These are phyloP conservation scores for Palythoa heliodiscus DNA, from an alignment of 92 coral and sea anemone species.

Conservation along the genomic window DNA sequence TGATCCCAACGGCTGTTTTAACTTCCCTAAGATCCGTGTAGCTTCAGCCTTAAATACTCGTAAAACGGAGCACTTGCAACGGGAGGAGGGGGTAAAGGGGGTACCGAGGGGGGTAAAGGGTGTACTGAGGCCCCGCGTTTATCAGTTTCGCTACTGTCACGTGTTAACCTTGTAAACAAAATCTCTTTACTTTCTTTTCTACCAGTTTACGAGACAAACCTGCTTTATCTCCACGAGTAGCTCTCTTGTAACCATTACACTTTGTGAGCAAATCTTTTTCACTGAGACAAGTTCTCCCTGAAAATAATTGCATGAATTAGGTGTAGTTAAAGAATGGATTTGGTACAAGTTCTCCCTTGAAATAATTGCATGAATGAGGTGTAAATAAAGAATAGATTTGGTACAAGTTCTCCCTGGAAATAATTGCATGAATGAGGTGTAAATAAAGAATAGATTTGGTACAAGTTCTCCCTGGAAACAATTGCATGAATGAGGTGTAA, in stretches of 20 bases:
- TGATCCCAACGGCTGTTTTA: too few relatives aligned
- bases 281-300: slow-evolving; percentile 54
- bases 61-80: too few relatives aligned
- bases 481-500: not conserved
- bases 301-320: not conserved
- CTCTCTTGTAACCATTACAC: slow-evolving; percentile 64
- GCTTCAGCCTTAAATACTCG: too few relatives aligned
- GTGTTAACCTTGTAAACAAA: too few relatives aligned
- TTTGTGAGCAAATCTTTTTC: slow-evolving; percentile 56
- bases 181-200: not conserved
- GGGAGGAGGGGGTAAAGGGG: too few relatives aligned
- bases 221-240: slow-evolving; percentile 78
- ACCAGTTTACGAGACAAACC: slow-evolving; percentile 19
- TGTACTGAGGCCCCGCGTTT: not conserved
- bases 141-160: not conserved
- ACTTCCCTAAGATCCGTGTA: too few relatives aligned
- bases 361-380: not conserved
- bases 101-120: too few relatives aligned
- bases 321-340: not conserved
- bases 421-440: not conserved
- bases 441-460: too few relatives aligned
- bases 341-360: too few relatives aligned
- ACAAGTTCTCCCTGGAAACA: too few relatives aligned
- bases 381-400: not conserved
- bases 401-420: not conserved